These are phyloP conservation scores for Romanogobio albipinnatus DNA, from an alignment of 2,113 vertebrate genomes.

Conservation along the genomic window DNA sequence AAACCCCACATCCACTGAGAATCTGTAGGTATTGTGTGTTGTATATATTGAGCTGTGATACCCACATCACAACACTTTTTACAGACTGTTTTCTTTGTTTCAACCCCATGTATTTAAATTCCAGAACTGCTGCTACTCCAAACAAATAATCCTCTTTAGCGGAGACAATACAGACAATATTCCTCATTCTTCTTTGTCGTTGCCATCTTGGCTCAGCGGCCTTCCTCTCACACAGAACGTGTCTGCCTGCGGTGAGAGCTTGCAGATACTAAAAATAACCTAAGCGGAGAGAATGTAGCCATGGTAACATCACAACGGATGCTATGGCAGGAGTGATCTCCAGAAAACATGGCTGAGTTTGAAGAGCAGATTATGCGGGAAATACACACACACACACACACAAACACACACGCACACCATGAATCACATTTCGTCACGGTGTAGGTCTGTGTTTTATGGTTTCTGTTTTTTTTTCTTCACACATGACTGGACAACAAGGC, in stretches of 20 bases:
- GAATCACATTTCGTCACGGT: constrained; percentile 10
- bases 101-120: not conserved
- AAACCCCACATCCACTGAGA: not conserved
- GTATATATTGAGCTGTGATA: not conserved
- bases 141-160: constrained; percentile 35
- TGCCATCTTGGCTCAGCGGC: constrained; percentile 46
- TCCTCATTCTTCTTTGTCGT: constrained; percentile 29
- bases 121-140: not conserved
- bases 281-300: constrained; percentile 60
- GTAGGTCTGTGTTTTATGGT: constrained; percentile 24
- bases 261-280: constrained; percentile 66
- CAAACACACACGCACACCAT: constrained; percentile 1
- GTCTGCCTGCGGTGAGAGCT: constrained; percentile 56
- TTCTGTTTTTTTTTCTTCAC: constrained; percentile 23
- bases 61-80: constrained; percentile 15
- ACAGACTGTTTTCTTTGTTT: not conserved
- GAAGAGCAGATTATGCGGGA: constrained; percentile 7
- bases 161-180: constrained; percentile 31
- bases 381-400: constrained; percentile 31
- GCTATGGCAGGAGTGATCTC: constrained; percentile 54
- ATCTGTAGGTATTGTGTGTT: not conserved
- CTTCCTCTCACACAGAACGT: constrained; percentile 48
- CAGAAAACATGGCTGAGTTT: constrained; percentile 42
- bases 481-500: constrained; percentile 6
- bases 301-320: constrained; percentile 66